These are phyloP conservation scores for Cantharis rustica DNA, from an alignment of 2,888 invertebrate genomes.

Conservation along the genomic window DNA sequence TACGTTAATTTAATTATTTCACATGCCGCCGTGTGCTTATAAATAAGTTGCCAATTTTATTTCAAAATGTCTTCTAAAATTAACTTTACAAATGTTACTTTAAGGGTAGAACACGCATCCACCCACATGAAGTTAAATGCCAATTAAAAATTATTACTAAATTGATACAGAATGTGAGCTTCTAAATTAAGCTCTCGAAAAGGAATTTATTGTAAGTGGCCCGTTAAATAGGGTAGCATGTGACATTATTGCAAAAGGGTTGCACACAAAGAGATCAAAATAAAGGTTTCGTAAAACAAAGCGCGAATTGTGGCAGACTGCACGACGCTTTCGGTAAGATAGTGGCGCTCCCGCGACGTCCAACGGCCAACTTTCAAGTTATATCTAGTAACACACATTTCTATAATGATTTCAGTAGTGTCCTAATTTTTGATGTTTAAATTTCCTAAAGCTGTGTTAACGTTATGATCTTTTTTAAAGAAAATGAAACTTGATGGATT, in stretches of 20 bases:
- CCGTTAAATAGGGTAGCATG: constrained; percentile 24
- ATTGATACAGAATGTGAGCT: neutral
- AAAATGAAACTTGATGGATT: neutral
- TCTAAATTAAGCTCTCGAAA: constrained; percentile 3
- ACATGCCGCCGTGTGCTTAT: neutral
- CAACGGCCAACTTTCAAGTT: constrained; percentile 26
- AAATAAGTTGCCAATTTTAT: neutral
- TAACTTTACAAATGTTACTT: neutral
- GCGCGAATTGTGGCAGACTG: constrained; percentile 25
- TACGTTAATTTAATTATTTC: neutral
- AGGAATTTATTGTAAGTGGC: constrained; percentile 17
- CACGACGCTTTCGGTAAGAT: constrained; percentile 29
- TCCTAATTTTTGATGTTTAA: neutral
- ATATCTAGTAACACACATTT: constrained; percentile 33
- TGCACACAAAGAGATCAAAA: constrained; percentile 15
- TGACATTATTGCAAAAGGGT: neutral
- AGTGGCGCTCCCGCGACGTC: constrained; percentile 38
- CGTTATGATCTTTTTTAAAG: neutral
- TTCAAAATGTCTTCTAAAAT: neutral
- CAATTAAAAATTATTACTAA: neutral
- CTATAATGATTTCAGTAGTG: constrained; percentile 30
- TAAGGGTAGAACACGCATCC: neutral
- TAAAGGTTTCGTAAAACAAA: constrained; percentile 18
- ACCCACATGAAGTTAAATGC: neutral
- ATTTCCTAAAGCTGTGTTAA: neutral